Evolutionary conservation across 2,888 invertebrate genomes (phyloP).

Genomic region (Platycnemis pennipes): DNA sequence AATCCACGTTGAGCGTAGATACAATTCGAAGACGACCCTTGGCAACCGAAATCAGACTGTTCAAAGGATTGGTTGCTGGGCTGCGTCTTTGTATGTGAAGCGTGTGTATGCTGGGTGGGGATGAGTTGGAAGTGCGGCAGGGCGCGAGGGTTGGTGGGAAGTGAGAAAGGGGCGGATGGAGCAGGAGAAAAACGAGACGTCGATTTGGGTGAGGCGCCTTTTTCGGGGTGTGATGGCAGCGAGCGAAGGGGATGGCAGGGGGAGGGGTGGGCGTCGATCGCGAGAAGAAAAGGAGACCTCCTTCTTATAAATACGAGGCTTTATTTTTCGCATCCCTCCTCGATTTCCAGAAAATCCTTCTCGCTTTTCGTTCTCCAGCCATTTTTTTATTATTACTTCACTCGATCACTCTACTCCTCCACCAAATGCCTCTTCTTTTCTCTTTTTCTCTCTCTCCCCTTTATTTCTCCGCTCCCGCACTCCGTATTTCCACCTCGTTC

Average conservation of each 20-base stretch:
- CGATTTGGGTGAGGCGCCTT: background rate
- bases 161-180: background rate
- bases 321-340: conserved; percentile 2
- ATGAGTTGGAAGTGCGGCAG: background rate
- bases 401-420: background rate
- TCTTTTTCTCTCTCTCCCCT: background rate
- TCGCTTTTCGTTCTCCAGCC: background rate
- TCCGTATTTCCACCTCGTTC: background rate
- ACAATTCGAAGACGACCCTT: too few species aligned
- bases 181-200: background rate
- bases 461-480: background rate
- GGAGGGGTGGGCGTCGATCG: background rate
- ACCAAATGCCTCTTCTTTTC: background rate
- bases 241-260: background rate
- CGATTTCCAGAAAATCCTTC: conserved; percentile 22
- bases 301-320: background rate
- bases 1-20: too few species aligned
- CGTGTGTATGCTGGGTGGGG: background rate
- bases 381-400: background rate
- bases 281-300: background rate
- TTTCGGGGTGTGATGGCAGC: too few species aligned
- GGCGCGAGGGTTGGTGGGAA: background rate
- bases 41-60: background rate
- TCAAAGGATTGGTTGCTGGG: background rate
- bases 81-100: background rate